Base-by-base conservation (phyloP, 2,797 vertebrate species). In the Astyanax mexicanus region DNA sequence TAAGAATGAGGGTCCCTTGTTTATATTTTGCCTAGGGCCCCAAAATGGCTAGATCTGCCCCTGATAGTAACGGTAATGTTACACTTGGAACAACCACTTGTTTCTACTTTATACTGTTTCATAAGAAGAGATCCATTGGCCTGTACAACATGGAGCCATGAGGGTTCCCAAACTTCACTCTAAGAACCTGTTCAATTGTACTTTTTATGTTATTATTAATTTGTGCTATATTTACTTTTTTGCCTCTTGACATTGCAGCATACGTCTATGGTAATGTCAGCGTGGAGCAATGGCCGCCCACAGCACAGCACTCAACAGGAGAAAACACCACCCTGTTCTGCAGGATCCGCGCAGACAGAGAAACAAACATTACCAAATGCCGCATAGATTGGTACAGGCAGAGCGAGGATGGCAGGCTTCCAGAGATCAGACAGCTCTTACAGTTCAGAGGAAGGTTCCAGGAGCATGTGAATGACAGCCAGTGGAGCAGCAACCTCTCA, bases 241-340 rank as follows among this genome's bases (percentile, higher is more conserved):
- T 49, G 0, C 6, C 38, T 47, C 32, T 37, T 29, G 47, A 23
- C n/a, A n/a, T 49, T 37, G 6, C 38, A 79, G 76, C 54, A 12
- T 47, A 72, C 6, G 52, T 69, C 12, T 38, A 13, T 57, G 19
- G 38, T 57, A 13, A 58, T 25, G 45, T 75, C 55, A 38, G 23
- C 29, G 82, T 85, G 54, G 61, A 75, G 11, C 84, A 85, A 55
- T 51, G 65, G 38, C 64, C 74, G 25, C 15, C 4, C 3, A 8
- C n/a, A 15, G 67, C 74, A 11, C 17, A 72, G n/a, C 15, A 15
- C 0, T 27, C 42, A 11, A 51, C 58, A 0, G 74, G 69, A 42
- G 51, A 73, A 67, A 85, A 74, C 17, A 6, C 68, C 67, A 68
- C 74, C 25, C 65, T 84, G 8, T 69, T 47, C 4, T 85, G 84